phyloP scores from a whole-genome alignment of 2,113 vertebrate genomes.

The Leptobrachium leishanense region DNA sequence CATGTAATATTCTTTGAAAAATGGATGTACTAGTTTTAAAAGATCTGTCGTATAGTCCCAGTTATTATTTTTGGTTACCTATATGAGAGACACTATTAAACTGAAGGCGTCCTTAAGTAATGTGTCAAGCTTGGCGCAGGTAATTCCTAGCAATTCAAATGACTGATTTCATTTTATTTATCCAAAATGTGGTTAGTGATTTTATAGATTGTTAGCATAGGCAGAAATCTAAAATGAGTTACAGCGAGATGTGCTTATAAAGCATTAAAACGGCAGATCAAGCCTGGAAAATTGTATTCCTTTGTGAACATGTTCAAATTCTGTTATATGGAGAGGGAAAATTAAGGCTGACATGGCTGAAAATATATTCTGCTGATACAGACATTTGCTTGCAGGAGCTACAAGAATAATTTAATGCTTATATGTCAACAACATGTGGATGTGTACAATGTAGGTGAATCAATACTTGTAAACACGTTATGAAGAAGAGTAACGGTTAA shows the following conservation, averaged over 20 bases:
- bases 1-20: no score
- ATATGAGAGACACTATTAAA: not conserved
- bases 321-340: not conserved
- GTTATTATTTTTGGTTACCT: no score
- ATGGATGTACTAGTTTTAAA: no score
- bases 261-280: not conserved
- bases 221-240: not conserved
- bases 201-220: not conserved
- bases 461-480: slow-evolving; percentile 24
- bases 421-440: not conserved
- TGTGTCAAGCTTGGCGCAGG: not conserved
- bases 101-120: not conserved
- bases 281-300: not conserved
- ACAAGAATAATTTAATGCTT: slow-evolving; percentile 17
- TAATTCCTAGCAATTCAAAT: no score
- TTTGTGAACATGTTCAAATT: not conserved
- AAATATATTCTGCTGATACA: slow-evolving; percentile 9
- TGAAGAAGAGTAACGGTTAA: not conserved
- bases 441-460: slow-evolving; percentile 7
- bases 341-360: slow-evolving; percentile 16
- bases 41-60: no score
- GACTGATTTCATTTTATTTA: not conserved
- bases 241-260: not conserved
- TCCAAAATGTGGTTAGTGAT: not conserved
- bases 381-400: not conserved